phyloP scores from a whole-genome alignment of 2,888 invertebrate genomes.

The Caenorhabditis uteleia region DNA sequence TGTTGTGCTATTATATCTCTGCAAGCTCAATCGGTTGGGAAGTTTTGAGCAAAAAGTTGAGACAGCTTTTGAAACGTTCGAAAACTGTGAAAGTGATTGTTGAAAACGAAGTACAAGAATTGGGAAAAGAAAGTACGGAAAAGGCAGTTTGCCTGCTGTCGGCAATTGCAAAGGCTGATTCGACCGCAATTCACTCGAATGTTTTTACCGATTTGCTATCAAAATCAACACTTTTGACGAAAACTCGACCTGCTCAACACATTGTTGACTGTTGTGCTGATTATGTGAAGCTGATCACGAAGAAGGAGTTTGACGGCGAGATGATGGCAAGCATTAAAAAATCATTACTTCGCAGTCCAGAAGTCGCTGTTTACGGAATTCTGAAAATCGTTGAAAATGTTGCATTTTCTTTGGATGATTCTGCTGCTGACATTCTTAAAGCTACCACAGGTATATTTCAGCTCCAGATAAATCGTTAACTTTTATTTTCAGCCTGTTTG shows the following conservation, averaged over 20 bases:
- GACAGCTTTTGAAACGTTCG: constrained; percentile 1
- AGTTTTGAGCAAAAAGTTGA: constrained; percentile 20
- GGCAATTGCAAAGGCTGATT: constrained; percentile 3
- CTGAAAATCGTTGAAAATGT: constrained; percentile 20
- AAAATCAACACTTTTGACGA: constrained; percentile 33
- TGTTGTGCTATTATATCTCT: constrained; percentile 30
- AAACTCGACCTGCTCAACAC: constrained; percentile 27
- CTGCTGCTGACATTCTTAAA: constrained; percentile 37
- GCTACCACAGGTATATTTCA: constrained; percentile 16
- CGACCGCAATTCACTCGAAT: neutral
- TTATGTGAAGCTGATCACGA: constrained; percentile 9
- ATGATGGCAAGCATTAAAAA: constrained; percentile 87
- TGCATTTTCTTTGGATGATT: constrained; percentile 28
- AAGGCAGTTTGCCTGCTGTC: constrained; percentile 27
- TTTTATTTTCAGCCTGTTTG: constrained; percentile 1
- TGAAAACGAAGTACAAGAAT: neutral
- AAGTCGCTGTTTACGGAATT: constrained; percentile 78
- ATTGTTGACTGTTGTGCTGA: constrained; percentile 6
- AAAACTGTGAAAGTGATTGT: neutral
- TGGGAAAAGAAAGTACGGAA: constrained; percentile 17
- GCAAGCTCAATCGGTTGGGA: constrained; percentile 19
- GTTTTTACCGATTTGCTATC: constrained; percentile 28
- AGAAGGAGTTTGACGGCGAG: constrained; percentile 75
- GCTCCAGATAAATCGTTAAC: neutral
- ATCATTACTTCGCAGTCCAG: constrained; percentile 89